Base-by-base conservation (phyloP, 2,113 vertebrate species). In the Pitta sordida region DNA sequence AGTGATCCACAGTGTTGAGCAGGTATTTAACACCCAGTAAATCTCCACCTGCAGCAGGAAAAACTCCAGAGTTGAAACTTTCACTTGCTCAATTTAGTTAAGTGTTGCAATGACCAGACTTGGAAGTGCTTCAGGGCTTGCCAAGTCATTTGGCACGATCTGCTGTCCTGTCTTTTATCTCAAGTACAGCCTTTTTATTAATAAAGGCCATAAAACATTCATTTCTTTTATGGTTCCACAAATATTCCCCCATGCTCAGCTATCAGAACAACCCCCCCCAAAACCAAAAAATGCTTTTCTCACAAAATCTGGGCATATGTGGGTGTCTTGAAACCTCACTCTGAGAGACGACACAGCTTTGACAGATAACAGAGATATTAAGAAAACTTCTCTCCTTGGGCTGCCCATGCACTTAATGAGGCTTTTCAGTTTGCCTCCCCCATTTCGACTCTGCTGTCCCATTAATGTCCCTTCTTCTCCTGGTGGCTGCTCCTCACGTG, bases 301-400 rank as follows among this genome's bases (percentile, higher is more conserved):
- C 48, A 51, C 48, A 86, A 85, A 85, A 63, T 32, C 32, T 75
- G 17, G 44, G 36, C 32, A 20, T 36, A 41, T 8, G 36, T 67
- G 77, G 64, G 77, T 82, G 92, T 83, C 86, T 88, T 83, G 95
- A 95, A 96, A 93, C 65, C 53, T 86, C 60, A 3, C 15, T 68
- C 16, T 8, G 26, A 73, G 83, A 74, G 52, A 76, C 23, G 59
- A 41, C 34, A 51, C 37, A 83, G 59, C 43, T 30, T 86, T 67
- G 83, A 93, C 43, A 86, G 84, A 75, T 55, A 86, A 32, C 67
- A 49, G 53, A 5, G 5, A 67, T 39, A 83, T 39, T 83, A 70
- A 82, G 65, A 36, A 94, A 91, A 52, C 32, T 44, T 71, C 63
- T 93, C 69, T 96, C 91, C 41, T 84, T 68, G 58, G 91, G 73